Base-by-base conservation (phyloP, 2,113 vertebrate genomes). In the Onychostruthus taczanowskii region DNA sequence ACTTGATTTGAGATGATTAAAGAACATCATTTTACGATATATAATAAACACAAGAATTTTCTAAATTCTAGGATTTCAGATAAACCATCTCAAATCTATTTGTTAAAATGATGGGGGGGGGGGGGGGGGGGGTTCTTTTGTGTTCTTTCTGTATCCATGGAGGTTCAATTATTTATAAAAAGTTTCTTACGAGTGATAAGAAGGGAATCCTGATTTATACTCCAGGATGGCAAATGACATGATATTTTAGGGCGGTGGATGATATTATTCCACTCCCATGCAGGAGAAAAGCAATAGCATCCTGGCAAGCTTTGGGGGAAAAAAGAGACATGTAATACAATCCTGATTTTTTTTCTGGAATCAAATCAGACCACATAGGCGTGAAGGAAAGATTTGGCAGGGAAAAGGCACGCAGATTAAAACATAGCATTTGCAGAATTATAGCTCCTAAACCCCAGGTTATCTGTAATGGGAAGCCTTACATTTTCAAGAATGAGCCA, bases 41-140 rank as follows among this genome's bases (percentile, higher is more conserved):
- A 41, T 53, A 37, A 63, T 26, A 77, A 80, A 79, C 24, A 7
- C 18, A 17, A 78, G n/a, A 31, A 81, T 43, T 63, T 39, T 33
- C 5, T 20, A 77, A 13, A 53, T 72, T 53, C n/a, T 61, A 76
- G 53, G n/a, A 81, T 10, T 53, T 61, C 33, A 79, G 28, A 49
- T n/a, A 78, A 90, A 72, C 4, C 12, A 16, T 31, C 18, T 95
- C 26, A 79, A 68, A 61, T 22, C 19, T 8, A 37, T 61, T 56
- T 58, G 6, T 53, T 62, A 37, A 68, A 84, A 86, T 41, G 5
- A n/a, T 10, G 4, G 10, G 10, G 3, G 0, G 0, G 0, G 4
- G 2, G 0, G 0, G n/a, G n/a, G n/a, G n/a, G n/a, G n/a, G n/a
- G n/a, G n/a, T n/a, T n/a, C n/a, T n/a, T n/a, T n/a, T 39, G 39